phyloP scores from a whole-genome alignment of 2,888 invertebrate species.

The Tuta absoluta region DNA sequence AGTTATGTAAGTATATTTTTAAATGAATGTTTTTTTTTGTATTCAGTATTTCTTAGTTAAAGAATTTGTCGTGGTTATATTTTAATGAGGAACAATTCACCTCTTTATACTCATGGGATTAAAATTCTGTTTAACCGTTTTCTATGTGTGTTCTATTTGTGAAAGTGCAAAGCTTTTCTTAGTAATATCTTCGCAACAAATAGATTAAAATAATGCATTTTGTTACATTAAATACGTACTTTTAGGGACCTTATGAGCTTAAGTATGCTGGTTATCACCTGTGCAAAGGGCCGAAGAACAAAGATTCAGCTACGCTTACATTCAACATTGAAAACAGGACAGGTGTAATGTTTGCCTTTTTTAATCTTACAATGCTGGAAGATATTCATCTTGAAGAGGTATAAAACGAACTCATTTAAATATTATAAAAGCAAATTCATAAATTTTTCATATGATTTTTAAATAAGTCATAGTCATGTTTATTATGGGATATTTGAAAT shows the following conservation, averaged over 20 bases:
- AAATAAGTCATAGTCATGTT: too few species aligned
- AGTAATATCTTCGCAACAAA: background rate
- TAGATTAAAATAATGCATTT: too few species aligned
- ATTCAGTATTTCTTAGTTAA: background rate
- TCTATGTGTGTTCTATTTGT: too few species aligned
- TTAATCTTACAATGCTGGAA: background rate
- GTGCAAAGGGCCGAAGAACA: constrained; percentile 21
- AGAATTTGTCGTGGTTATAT: too few species aligned
- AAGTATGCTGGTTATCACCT: background rate
- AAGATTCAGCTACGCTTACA: background rate
- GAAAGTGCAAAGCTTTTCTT: too few species aligned
- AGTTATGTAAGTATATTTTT: constrained; percentile 1
- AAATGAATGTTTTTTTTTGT: background rate
- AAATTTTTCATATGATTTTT: too few species aligned
- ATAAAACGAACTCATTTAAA: background rate
- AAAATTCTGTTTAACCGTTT: too few species aligned
- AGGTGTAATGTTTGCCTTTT: background rate
- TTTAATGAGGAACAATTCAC: too few species aligned
- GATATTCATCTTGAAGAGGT: constrained; percentile 16
- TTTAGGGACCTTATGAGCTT: constrained; percentile 12
- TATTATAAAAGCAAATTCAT: too few species aligned
- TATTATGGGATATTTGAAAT: too few species aligned
- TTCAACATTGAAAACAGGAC: constrained; percentile 1
- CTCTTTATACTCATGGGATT: too few species aligned
- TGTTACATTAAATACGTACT: background rate